These are phyloP conservation scores for Amblyraja radiata DNA, from an alignment of 2,797 vertebrate species.

Conservation along the genomic window DNA sequence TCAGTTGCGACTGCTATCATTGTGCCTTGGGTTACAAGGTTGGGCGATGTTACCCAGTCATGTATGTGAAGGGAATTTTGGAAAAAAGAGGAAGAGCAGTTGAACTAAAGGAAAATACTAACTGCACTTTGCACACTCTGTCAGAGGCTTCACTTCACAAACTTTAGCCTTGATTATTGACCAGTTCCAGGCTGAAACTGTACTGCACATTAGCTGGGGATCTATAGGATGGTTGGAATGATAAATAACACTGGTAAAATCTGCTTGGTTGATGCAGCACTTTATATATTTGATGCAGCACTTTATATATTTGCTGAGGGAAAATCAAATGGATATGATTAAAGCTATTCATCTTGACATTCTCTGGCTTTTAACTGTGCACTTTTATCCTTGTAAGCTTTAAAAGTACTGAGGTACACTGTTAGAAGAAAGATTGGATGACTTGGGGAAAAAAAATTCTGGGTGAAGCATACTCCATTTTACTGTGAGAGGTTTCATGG, in stretches of 20 bases:
- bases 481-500: background rate
- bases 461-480: conserved; percentile 4
- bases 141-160: background rate
- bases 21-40: background rate
- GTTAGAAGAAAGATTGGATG: background rate
- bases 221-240: conserved; percentile 23
- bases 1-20: background rate
- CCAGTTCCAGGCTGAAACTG: conserved; percentile 4
- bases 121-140: background rate
- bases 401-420: background rate
- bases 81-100: background rate
- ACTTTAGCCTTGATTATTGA: background rate
- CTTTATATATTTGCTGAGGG: conserved; percentile 24
- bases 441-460: background rate
- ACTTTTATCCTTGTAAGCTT: conserved; percentile 13
- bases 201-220: conserved; percentile 20
- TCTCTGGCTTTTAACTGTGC: conserved; percentile 22
- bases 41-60: background rate
- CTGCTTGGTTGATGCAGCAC: conserved; percentile 23
- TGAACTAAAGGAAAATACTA: background rate
- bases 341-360: conserved; percentile 35
- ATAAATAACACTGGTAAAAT: conserved; percentile 28
- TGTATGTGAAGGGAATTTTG: background rate
- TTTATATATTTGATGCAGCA: conserved; percentile 20
- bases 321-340: conserved; percentile 35